Conservation (phyloP, 2,113 vertebrate genomes). For the Monarcha castaneiventris region DNA sequence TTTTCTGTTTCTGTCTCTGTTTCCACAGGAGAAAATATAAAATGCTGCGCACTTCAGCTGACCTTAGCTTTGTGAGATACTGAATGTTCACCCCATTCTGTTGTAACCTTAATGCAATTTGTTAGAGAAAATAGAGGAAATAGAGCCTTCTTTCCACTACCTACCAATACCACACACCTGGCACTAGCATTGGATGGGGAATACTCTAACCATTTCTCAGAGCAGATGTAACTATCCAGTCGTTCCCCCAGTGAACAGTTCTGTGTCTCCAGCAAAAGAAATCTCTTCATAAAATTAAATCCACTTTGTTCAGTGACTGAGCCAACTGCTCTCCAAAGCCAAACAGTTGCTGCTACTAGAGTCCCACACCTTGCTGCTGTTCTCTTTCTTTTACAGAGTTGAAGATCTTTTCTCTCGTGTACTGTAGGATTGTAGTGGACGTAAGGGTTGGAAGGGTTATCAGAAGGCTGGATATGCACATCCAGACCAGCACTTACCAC, state of each 20-base stretch:
- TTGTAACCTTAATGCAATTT: constrained; percentile 27
- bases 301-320: background rate
- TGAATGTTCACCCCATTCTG: background rate
- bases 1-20: constrained; percentile 13
- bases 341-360: background rate
- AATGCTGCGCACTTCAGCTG: constrained; percentile 19
- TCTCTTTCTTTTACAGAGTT: background rate
- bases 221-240: background rate
- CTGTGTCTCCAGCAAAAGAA: background rate
- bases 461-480: background rate
- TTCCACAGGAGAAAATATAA: constrained; percentile 19
- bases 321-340: background rate
- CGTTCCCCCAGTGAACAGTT: background rate
- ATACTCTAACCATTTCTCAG: background rate
- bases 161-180: background rate
- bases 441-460: background rate
- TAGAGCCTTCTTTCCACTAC: background rate
- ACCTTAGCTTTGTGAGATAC: constrained; percentile 20
- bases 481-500: background rate
- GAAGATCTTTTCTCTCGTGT: background rate
- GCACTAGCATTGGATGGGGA: background rate
- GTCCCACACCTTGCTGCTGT: background rate
- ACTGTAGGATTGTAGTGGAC: background rate
- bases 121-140: constrained; percentile 9
- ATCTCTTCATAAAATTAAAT: constrained; percentile 33